These are phyloP conservation scores for Apteryx mantelli DNA, from an alignment of 2,113 vertebrate species.

Conservation along the genomic window DNA sequence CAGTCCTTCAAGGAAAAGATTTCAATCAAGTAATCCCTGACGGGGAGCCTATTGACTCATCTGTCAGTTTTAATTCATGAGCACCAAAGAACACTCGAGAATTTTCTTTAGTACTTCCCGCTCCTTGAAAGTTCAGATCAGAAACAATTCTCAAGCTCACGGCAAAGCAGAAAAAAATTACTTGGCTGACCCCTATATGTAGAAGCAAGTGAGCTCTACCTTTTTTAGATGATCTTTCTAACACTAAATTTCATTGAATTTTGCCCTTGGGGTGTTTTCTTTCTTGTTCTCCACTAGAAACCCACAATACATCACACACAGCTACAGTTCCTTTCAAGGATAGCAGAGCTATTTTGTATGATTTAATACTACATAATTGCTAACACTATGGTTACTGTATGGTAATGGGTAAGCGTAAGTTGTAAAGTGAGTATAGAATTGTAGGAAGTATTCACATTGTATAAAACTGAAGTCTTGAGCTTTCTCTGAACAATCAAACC, in stretches of 20 bases:
- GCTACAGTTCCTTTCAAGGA: background rate
- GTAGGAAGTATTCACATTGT: background rate
- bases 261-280: background rate
- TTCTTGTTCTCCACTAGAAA: background rate
- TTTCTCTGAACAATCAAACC: background rate
- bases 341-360: background rate
- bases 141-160: background rate
- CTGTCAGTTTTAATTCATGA: background rate
- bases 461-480: background rate
- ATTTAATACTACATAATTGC: background rate
- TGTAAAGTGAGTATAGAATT: background rate
- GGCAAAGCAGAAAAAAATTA: background rate
- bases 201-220: background rate
- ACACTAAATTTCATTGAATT: background rate
- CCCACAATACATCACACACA: too few species aligned
- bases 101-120: background rate
- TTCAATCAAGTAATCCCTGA: background rate
- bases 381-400: background rate
- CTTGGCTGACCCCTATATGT: background rate
- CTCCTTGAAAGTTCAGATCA: background rate
- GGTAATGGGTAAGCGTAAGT: rapidly evolving
- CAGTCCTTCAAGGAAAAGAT: background rate
- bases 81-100: background rate
- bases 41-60: background rate
- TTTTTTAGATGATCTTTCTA: background rate